Percentiles rank a stretch among this genome's conserved stretches.
phyloP scores from a whole-genome alignment of 2,113 vertebrate genomes.

The Hucho hucho region DNA sequence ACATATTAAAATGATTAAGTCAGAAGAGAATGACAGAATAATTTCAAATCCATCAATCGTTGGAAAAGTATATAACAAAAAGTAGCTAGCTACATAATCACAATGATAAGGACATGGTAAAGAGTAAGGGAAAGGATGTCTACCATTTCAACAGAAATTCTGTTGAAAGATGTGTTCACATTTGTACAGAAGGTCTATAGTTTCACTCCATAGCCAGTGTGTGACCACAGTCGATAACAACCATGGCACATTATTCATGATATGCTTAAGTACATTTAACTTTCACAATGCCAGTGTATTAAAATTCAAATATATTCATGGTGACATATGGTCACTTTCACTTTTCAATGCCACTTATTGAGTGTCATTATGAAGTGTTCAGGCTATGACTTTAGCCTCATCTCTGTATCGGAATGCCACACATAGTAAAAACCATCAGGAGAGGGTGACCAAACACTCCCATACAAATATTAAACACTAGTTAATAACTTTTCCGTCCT shows the following conservation, averaged over 20 bases:
- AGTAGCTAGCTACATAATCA: no score
- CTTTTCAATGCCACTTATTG: slow-evolving; percentile 23
- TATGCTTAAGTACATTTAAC: slow-evolving; percentile 24
- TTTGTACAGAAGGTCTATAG: neutral
- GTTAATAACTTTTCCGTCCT: slow-evolving; percentile 78
- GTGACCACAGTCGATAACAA: slow-evolving; percentile 3
- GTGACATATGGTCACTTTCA: slow-evolving; percentile 44
- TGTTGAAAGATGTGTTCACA: neutral
- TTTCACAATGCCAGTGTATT: slow-evolving; percentile 29
- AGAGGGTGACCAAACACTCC: slow-evolving; percentile 68
- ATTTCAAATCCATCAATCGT: no score
- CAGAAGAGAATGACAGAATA: no score
- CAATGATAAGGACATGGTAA: neutral
- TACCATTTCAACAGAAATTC: no score
- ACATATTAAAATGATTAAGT: no score
- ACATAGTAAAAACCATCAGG: slow-evolving; percentile 26
- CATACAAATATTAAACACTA: slow-evolving; percentile 84
- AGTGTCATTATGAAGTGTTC: slow-evolving; percentile 46
- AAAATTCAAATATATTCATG: slow-evolving; percentile 49
- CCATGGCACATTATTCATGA: slow-evolving; percentile 1
- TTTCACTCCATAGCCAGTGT: neutral
- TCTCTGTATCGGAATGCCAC: slow-evolving; percentile 29
- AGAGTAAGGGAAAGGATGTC: neutral
- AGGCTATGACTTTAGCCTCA: neutral
- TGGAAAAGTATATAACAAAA: no score